phyloP scores from a whole-genome alignment of 2,888 invertebrate species.

The Phyllotreta cruciferae region DNA sequence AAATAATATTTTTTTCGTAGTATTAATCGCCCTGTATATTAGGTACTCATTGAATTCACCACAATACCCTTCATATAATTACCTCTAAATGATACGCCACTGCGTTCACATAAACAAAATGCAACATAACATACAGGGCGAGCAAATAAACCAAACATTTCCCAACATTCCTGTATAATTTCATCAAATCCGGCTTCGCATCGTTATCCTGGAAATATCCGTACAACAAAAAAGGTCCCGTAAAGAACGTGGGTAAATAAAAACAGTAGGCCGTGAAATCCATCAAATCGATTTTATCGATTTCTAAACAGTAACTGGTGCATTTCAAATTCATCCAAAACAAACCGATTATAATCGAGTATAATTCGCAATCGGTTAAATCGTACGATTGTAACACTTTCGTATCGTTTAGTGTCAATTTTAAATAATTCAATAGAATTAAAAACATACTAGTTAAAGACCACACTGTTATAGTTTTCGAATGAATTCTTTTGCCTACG shows the following conservation, averaged over 20 bases:
- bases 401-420: conserved; percentile 41
- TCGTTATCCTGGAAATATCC: conserved; percentile 77
- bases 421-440: conserved; percentile 46
- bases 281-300: conserved; percentile 49
- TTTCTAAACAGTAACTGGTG: conserved; percentile 76
- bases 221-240: conserved; percentile 85
- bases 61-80: conserved; percentile 35
- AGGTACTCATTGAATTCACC: too few relatives aligned
- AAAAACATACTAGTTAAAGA: conserved; percentile 63
- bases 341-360: conserved; percentile 64
- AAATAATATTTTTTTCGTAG: too few relatives aligned
- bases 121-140: conserved; percentile 74
- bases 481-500: conserved; percentile 54
- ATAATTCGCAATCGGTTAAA: conserved; percentile 59
- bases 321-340: conserved; percentile 80
- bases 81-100: conserved; percentile 73
- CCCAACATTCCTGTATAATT: conserved; percentile 61
- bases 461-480: conserved; percentile 64
- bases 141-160: conserved; percentile 73
- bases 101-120: conserved; percentile 84
- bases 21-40: too few relatives aligned
- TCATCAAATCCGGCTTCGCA: conserved; percentile 59
- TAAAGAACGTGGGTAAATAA: conserved; percentile 82
- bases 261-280: conserved; percentile 77
- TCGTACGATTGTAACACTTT: conserved; percentile 44